Base-by-base conservation (phyloP, 2,888 invertebrate genomes). In the Trachelus troglodyta region DNA sequence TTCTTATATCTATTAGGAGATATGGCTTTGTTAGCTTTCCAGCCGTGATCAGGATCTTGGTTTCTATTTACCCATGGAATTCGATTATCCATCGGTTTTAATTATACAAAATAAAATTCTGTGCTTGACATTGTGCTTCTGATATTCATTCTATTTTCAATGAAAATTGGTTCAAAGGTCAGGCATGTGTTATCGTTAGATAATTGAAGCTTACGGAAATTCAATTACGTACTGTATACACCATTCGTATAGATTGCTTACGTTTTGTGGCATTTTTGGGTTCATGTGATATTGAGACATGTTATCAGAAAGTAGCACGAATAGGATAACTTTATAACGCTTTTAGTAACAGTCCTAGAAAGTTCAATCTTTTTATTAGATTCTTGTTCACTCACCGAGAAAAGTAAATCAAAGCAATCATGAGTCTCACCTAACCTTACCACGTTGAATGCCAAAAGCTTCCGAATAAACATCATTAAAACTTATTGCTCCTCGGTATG, bases 21-120 rank as follows among this genome's bases (percentile, higher is more conserved):
- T 81, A 80, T 83, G 76, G 76, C 76, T 80, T 76, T 75, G 81
- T 80, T 81, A 77, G 79, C 84, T 87, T 85, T 85, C 80, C 81
- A 82, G 81, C 81, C 77, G 79, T 78, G 84, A 81, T 83, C 80
- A 83, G 79, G 78, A 69, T 77, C 73, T 71, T 76, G 30, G 77
- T 56, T 40, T 77, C 71, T 9, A 34, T 12, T 9, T 9, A 15
- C 76, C 81, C 79, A 84, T 85, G 81, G 83, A 84, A 86, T 81
- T 78, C 84, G 83, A 86, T 85, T 86, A 85, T 83, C 76, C 79
- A 81, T 76, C 77, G 15, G 71, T 80, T 71, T 30, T 76, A 77
- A 77, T 56, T 56, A 56, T 56, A 9, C 9, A 23, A 23, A 56
- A 56, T 56, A 56, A 56, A 2, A 9, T 2, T 23, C 56, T 9